Base-by-base conservation (phyloP, 2,113 vertebrate genomes). In the Microtus oregoni region DNA sequence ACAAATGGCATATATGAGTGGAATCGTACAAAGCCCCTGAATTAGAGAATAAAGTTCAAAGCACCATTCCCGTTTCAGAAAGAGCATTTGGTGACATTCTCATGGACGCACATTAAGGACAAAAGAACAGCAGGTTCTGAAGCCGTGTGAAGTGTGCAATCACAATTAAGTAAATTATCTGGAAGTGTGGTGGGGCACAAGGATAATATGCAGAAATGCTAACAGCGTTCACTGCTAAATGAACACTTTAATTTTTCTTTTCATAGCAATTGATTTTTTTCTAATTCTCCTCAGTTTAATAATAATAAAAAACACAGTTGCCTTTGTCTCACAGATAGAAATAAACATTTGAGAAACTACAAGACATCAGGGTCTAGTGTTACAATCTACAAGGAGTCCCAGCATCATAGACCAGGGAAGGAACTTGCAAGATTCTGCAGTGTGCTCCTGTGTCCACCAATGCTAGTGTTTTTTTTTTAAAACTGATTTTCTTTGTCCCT, bases 11-110 rank as follows among this genome's bases (percentile, higher is more conserved):
- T 61, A 35, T 67, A 58, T 85, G 92, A 38, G 88, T 63, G 90
- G 58, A 88, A 82, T 65, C 47, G 88, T 50, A 30, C 14, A 26
- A 72, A 77, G 61, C 17, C 47, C 44, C n/a, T 28, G 50, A 81
- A 83, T 85, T 67, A 75, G 77, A 26, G 61, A 22, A n/a, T 52
- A 41, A 86, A 91, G 67, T 86, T 94, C 52, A 61, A 73, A 81
- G 65, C 35, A 52, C 38, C 86, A 77, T 50, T 94, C 38, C 26
- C 24, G 73, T 32, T 77, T 76, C 61, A 35, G 30, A 72, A 87
- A 85, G 28, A 88, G 75, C 47, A 65, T 94, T 77, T 90, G 76
- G 87, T 86, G 86, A 90, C 32, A 79, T 89, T 73, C 73, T 63
- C 38, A 78, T 10, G 61, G 35, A 72, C 67, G 22, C 5, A 72